phyloP scores from a whole-genome alignment of 2,888 invertebrate genomes.

The Eupithecia insigniata region DNA sequence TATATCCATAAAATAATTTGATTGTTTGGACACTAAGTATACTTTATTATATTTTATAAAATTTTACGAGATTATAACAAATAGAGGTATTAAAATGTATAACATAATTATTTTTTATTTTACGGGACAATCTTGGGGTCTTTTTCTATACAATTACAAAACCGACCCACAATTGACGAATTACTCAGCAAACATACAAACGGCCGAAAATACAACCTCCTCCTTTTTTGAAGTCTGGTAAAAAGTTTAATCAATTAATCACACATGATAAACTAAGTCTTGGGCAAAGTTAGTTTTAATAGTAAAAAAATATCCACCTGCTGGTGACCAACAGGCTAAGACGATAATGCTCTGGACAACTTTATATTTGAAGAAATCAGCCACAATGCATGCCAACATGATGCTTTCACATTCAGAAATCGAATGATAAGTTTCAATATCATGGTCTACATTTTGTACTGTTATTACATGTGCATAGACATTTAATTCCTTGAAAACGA shows the following conservation, averaged over 20 bases:
- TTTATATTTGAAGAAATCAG: conserved; percentile 65
- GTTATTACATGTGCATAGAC: neutral
- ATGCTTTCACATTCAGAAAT: conserved; percentile 17
- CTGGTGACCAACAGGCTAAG: conserved; percentile 60
- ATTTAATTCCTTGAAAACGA: conserved; percentile 41
- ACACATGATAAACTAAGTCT: neutral
- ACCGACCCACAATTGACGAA: neutral
- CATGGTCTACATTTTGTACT: neutral
- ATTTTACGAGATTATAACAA: too few relatives aligned
- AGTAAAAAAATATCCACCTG: conserved; percentile 50
- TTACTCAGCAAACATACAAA: too few relatives aligned
- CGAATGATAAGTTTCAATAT: neutral
- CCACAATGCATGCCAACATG: conserved; percentile 57
- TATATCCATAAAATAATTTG: neutral
- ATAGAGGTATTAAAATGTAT: too few relatives aligned
- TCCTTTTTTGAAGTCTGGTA: neutral
- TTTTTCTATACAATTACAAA: too few relatives aligned
- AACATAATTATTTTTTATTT: too few relatives aligned
- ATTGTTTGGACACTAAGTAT: too few relatives aligned
- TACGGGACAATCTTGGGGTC: too few relatives aligned
- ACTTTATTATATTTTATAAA: too few relatives aligned
- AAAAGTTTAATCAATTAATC: neutral
- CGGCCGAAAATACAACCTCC: neutral
- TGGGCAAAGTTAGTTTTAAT: neutral
- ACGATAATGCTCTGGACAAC: conserved; percentile 62